A percentile compares a stretch with the other conserved stretches of the same genome.
These are phyloP conservation scores for Lepeophtheirus salmonis DNA, from an alignment of 1,140 invertebrate genomes.

Conservation along the genomic window DNA sequence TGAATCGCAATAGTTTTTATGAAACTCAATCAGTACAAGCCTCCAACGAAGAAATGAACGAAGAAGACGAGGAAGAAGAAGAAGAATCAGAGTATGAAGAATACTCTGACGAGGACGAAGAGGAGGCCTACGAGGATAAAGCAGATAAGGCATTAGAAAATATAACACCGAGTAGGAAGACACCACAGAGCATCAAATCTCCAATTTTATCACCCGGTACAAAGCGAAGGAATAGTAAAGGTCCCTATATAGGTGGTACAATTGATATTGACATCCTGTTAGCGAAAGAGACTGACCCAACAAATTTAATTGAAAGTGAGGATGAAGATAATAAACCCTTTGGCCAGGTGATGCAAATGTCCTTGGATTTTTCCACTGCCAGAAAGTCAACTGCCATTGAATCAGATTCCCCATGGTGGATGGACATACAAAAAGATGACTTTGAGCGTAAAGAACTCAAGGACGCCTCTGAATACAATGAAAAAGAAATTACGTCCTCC, in stretches of 20 bases:
- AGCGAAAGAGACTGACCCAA: neutral
- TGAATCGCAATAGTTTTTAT: neutral
- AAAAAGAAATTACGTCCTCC: no score
- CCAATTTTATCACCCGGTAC: neutral
- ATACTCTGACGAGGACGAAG: neutral
- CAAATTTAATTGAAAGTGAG: neutral
- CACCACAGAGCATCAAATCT: neutral
- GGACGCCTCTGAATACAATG: neutral
- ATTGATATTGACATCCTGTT: constrained; percentile 13
- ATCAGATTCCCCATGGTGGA: neutral
- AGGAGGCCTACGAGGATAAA: constrained; percentile 8
- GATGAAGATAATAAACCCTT: neutral
- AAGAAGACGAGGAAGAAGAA: constrained; percentile 18
- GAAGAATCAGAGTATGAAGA: constrained; percentile 7
- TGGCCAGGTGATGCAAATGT: neutral
- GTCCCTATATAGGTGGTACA: constrained; percentile 13
- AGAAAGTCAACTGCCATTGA: neutral
- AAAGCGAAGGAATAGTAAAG: neutral
- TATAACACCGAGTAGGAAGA: neutral
- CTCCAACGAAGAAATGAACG: neutral
- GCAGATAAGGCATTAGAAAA: constrained; percentile 3
- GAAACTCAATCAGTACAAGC: neutral
- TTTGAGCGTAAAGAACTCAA: neutral
- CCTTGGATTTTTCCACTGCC: neutral
- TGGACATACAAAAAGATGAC: neutral